A percentile compares a stretch with the other conserved stretches of the same genome.
These are phyloP conservation scores for Ophion ellenae DNA, from an alignment of 2,888 invertebrate genomes.

Conservation along the genomic window DNA sequence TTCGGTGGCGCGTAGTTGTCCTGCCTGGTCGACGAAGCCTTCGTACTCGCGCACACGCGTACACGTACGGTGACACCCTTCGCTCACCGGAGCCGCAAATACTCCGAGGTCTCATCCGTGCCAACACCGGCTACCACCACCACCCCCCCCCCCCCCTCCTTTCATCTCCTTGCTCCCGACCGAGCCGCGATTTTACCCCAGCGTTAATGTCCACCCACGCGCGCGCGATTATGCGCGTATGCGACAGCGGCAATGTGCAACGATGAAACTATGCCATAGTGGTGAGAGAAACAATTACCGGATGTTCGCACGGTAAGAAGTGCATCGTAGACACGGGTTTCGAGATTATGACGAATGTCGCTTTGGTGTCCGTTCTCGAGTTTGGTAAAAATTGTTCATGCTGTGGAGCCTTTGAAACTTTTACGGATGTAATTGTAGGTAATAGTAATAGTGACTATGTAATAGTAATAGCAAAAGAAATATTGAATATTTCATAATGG, in stretches of 20 bases:
- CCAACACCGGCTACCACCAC: background rate
- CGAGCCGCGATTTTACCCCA: conserved; percentile 55
- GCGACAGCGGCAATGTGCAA: background rate
- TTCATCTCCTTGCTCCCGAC: conserved; percentile 4
- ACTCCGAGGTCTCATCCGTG: conserved; percentile 17
- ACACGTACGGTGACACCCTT: conserved; percentile 17
- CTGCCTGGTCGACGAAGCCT: conserved; percentile 26
- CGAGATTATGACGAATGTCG: too few species aligned
- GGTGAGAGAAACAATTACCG: too few species aligned
- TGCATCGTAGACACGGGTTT: background rate
- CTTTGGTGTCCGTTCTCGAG: too few species aligned
- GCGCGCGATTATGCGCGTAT: conserved; percentile 56
- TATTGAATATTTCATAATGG: too few species aligned
- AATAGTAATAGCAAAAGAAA: too few species aligned
- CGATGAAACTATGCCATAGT: too few species aligned
- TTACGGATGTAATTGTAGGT: too few species aligned
- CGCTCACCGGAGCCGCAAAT: conserved; percentile 43
- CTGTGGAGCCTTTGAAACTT: too few species aligned
- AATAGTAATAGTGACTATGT: too few species aligned
- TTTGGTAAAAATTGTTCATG: too few species aligned
- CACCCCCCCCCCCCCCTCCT: background rate
- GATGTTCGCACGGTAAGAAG: background rate
- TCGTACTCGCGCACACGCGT: conserved; percentile 8
- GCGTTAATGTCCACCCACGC: conserved; percentile 62
- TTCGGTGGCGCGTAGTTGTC: conserved; percentile 33